phyloP scores from a whole-genome alignment of 64 coral and sea anemone genomes.

The Montipora foliosa region DNA sequence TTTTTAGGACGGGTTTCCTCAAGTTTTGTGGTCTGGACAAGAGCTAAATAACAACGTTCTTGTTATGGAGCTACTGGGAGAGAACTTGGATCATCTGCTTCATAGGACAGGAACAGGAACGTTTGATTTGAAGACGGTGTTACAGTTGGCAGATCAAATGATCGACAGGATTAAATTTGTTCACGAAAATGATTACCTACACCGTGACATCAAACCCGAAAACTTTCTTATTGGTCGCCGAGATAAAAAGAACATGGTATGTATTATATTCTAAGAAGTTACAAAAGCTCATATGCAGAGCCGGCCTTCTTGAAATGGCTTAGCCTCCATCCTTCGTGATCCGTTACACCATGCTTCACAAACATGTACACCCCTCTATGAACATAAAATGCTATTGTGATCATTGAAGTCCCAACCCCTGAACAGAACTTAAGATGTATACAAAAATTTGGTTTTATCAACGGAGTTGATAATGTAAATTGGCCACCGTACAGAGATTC shows the following conservation, averaged over 20 bases:
- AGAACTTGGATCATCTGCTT: slow-evolving; percentile 63
- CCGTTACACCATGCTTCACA: too few relatives aligned
- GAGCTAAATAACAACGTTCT: slow-evolving; percentile 65
- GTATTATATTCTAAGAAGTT: background rate
- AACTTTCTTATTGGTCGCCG: slow-evolving; percentile 80
- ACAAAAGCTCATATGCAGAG: too few relatives aligned
- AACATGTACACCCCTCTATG: too few relatives aligned
- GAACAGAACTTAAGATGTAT: too few relatives aligned
- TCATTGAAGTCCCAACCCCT: too few relatives aligned
- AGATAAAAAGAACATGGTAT: slow-evolving; percentile 35
- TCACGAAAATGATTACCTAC: slow-evolving; percentile 73
- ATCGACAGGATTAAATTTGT: slow-evolving; percentile 75
- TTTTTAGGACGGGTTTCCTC: slow-evolving; percentile 62
- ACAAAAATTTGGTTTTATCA: too few relatives aligned
- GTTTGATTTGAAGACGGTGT: slow-evolving; percentile 78
- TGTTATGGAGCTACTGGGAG: slow-evolving; percentile 74
- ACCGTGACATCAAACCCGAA: slow-evolving; percentile 86
- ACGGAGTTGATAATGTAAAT: too few relatives aligned
- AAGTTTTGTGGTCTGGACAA: slow-evolving; percentile 74
- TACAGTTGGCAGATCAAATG: slow-evolving; percentile 75
- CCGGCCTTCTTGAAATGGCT: too few relatives aligned
- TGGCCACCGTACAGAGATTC: too few relatives aligned
- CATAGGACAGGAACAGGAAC: slow-evolving; percentile 56
- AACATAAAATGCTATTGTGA: too few relatives aligned
- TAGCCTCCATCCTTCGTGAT: too few relatives aligned